phyloP scores from a whole-genome alignment of 2,888 invertebrate species.

The Exephanes ischioxanthus region DNA sequence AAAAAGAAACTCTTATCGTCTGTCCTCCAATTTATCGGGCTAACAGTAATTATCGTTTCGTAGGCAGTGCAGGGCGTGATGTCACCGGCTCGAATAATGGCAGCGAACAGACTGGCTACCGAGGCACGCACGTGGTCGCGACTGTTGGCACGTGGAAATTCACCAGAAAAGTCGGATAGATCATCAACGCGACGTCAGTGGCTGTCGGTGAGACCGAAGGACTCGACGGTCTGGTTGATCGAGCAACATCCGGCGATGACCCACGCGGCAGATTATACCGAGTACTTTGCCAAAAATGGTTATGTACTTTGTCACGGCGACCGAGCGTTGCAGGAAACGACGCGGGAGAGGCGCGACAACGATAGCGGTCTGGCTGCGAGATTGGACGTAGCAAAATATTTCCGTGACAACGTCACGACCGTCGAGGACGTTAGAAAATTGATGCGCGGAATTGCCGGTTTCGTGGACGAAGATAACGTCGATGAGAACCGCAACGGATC shows the following conservation, averaged over 20 bases:
- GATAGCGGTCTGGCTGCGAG: constrained; percentile 68
- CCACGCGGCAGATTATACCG: constrained; percentile 89
- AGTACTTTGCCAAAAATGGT: constrained; percentile 87
- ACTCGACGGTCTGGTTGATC: constrained; percentile 88
- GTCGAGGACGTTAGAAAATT: constrained; percentile 86
- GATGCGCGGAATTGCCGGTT: constrained; percentile 87
- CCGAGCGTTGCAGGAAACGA: constrained; percentile 75
- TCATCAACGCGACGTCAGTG: constrained; percentile 92
- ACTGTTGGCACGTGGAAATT: constrained; percentile 89
- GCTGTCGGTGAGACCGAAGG: constrained; percentile 90
- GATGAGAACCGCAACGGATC: constrained; percentile 12
- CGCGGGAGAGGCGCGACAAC: not conserved
- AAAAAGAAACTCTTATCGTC: not conserved
- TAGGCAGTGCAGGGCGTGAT: constrained; percentile 83
- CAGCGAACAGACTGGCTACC: constrained; percentile 92
- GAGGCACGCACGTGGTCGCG: constrained; percentile 91
- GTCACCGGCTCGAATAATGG: constrained; percentile 91
- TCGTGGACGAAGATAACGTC: not conserved
- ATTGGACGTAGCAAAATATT: constrained; percentile 80
- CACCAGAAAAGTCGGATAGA: constrained; percentile 87
- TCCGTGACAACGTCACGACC: constrained; percentile 85
- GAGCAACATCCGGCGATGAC: constrained; percentile 92
- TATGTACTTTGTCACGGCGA: constrained; percentile 91
- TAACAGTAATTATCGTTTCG: not conserved
- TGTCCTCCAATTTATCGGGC: not conserved